These are phyloP conservation scores for Drosophila arizonae DNA, from an alignment of 1,140 invertebrate species.

Conservation along the genomic window DNA sequence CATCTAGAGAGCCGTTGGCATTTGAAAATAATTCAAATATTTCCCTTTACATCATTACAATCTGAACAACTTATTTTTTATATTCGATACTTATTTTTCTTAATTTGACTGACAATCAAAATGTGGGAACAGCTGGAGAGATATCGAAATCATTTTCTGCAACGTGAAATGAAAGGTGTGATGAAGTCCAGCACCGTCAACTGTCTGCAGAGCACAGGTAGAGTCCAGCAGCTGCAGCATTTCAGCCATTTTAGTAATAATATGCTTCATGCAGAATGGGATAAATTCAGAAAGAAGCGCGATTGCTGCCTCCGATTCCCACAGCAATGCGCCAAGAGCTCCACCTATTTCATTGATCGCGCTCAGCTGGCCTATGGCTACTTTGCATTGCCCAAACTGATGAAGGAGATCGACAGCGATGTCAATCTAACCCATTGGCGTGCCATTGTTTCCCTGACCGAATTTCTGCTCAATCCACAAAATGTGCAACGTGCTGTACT, in stretches of 20 bases:
- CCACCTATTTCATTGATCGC: slow-evolving; percentile 63
- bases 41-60: background rate
- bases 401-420: slow-evolving; percentile 67
- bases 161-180: slow-evolving; percentile 56
- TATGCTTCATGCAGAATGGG: slow-evolving; percentile 31
- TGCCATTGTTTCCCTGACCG: slow-evolving; percentile 57
- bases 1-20: slow-evolving; percentile 12
- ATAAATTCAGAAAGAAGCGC: slow-evolving; percentile 12
- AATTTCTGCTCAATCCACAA: slow-evolving; percentile 66
- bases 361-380: slow-evolving; percentile 70
- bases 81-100: background rate
- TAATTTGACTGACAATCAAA: background rate
- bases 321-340: slow-evolving; percentile 21
- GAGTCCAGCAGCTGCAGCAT: background rate
- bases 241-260: background rate
- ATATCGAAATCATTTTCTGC: slow-evolving; percentile 71
- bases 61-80: background rate
- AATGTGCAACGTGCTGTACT: slow-evolving; percentile 60
- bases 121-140: slow-evolving; percentile 74
- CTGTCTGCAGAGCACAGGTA: slow-evolving; percentile 49
- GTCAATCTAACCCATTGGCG: slow-evolving; percentile 54
- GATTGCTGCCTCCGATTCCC: slow-evolving; percentile 26
- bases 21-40: slow-evolving; percentile 22
- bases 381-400: slow-evolving; percentile 66
- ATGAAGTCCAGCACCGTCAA: slow-evolving; percentile 59